Evolutionary conservation across 2,888 invertebrate genomes (phyloP).

Genomic region (Andrena flavipes): DNA sequence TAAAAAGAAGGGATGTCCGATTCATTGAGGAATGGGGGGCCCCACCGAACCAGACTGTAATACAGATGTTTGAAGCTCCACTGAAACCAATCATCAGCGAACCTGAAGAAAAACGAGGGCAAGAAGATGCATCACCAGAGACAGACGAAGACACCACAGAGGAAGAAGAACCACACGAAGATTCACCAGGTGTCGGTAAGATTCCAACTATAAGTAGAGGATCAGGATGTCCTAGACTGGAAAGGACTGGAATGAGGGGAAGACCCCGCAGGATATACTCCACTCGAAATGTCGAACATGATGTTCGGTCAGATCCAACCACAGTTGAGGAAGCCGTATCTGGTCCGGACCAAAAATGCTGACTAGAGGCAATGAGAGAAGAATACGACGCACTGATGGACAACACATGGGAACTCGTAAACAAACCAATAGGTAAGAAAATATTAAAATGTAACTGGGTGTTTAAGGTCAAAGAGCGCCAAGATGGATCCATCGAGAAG

Average conservation of each 20-base stretch:
- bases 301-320: not conserved
- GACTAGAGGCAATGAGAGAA: not conserved
- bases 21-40: not conserved
- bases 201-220: not conserved
- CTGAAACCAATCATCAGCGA: not conserved
- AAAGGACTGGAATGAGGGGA: not conserved
- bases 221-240: not conserved
- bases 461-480: not conserved
- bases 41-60: not conserved
- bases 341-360: not conserved
- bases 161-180: too few species aligned
- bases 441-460: not conserved
- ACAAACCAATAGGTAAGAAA: not conserved
- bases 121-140: too few species aligned
- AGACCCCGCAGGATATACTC: not conserved
- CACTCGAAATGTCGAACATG: not conserved
- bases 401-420: not conserved
- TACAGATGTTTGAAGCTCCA: not conserved
- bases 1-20: slow-evolving; percentile 58
- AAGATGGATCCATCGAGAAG: not conserved
- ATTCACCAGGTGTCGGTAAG: too few species aligned
- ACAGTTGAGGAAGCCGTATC: not conserved
- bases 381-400: not conserved
- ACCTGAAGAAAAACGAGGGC: too few species aligned
- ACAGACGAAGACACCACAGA: too few species aligned